Evolutionary conservation across 2,113 vertebrate species (phyloP).

Genomic region (Suricata suricatta): DNA sequence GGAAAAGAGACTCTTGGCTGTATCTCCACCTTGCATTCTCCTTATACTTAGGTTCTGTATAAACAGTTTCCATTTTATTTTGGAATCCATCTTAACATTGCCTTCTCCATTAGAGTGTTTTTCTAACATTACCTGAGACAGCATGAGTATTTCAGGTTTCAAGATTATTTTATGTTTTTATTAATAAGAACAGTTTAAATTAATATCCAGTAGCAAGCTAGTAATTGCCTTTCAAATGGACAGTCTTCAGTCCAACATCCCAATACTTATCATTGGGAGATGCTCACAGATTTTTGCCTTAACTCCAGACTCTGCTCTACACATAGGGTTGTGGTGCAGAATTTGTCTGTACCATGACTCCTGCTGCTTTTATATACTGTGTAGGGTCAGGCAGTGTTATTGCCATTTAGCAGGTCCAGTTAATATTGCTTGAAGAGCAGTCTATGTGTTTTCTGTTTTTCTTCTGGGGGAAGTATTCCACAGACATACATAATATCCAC

Average conservation of each 20-base stretch:
- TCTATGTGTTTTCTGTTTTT: background rate
- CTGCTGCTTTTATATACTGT: background rate
- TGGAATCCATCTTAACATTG: background rate
- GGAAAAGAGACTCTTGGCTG: background rate
- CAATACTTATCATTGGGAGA: background rate
- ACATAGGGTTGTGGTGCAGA: background rate
- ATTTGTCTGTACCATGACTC: background rate
- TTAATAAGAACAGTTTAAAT: background rate
- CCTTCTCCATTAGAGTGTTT: background rate
- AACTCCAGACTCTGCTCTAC: background rate
- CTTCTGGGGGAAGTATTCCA: background rate
- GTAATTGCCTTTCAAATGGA: background rate
- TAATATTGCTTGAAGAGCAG: background rate
- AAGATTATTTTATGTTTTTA: constrained; percentile 3
- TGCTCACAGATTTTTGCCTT: background rate
- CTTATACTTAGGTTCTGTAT: background rate
- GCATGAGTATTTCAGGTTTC: background rate
- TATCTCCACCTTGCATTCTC: background rate
- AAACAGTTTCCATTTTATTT: background rate
- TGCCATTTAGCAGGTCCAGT: background rate
- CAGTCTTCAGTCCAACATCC: background rate
- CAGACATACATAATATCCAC: background rate
- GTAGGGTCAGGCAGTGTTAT: background rate
- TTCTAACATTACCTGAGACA: background rate
- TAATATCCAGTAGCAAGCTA: background rate